Conservation (phyloP, 1,140 invertebrate genomes). For the Drosophila melanica region DNA sequence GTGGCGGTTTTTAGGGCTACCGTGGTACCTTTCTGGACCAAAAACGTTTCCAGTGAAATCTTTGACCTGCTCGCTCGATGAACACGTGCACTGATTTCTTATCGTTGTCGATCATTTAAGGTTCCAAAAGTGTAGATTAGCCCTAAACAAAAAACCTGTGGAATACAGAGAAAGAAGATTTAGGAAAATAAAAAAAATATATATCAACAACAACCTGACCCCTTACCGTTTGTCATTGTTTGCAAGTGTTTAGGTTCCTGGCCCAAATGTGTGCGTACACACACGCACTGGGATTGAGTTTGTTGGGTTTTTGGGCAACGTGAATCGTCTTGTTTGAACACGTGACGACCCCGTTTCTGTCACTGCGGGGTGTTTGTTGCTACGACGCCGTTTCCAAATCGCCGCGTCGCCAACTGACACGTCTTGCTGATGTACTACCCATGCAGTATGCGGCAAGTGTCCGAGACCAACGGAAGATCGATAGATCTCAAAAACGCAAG, state of each 20-base stretch:
- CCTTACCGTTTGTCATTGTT: conserved; percentile 48
- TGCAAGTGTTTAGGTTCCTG: conserved; percentile 40
- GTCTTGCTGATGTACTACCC: conserved; percentile 39
- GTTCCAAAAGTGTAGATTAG: conserved; percentile 72
- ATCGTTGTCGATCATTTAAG: conserved; percentile 70
- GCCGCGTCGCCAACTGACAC: conserved; percentile 53
- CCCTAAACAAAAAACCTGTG: conserved; percentile 56
- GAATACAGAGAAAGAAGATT: conserved; percentile 16
- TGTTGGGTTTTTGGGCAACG: conserved; percentile 17
- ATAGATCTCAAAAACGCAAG: conserved; percentile 4
- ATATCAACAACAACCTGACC: conserved; percentile 67
- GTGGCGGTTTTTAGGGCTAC: conserved; percentile 59
- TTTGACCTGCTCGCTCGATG: conserved; percentile 51
- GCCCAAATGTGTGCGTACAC: conserved; percentile 36
- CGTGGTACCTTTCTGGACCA: conserved; percentile 55
- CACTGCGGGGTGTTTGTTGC: conserved; percentile 60
- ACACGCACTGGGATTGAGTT: conserved; percentile 36
- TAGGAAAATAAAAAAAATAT: conserved; percentile 29
- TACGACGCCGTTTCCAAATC: conserved; percentile 49
- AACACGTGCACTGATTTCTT: conserved; percentile 81
- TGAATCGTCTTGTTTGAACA: conserved; percentile 67
- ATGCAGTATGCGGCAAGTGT: conserved; percentile 45
- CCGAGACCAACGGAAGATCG: neutral
- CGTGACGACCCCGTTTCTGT: conserved; percentile 74
- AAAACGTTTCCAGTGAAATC: conserved; percentile 57